Conservation (phyloP, 2,888 invertebrate species). For the Volucella inflata region DNA sequence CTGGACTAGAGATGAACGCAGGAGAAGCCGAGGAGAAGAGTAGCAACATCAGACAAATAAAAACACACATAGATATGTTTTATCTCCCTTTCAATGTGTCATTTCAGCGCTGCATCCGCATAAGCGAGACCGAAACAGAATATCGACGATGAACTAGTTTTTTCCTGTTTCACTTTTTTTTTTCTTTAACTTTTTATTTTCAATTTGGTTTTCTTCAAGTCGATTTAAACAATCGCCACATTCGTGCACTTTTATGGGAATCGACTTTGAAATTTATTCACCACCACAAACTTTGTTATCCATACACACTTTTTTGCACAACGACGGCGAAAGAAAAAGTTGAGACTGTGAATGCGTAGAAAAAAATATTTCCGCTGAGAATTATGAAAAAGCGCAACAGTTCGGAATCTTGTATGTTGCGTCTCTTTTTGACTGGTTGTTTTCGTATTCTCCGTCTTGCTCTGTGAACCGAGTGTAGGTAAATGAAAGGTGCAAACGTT, state of each 20-base stretch:
- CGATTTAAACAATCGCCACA: conserved; percentile 43
- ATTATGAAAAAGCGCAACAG: conserved; percentile 65
- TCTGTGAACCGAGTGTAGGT: conserved; percentile 39
- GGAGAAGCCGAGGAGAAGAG: conserved; percentile 48
- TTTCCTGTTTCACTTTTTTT: conserved; percentile 41
- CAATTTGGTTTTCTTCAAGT: no score
- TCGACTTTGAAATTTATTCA: background rate
- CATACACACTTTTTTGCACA: background rate
- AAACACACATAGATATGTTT: conserved; percentile 43
- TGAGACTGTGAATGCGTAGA: background rate
- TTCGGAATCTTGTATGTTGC: conserved; percentile 40
- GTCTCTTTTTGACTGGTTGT: conserved; percentile 26
- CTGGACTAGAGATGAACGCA: conserved; percentile 40
- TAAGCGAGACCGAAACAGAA: conserved; percentile 50
- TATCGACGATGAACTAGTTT: conserved; percentile 48
- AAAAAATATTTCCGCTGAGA: conserved; percentile 12
- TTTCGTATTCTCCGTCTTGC: conserved; percentile 43
- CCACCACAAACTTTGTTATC: background rate
- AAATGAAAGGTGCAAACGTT: conserved; percentile 54
- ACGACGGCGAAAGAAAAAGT: background rate
- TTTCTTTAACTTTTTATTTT: conserved; percentile 48
- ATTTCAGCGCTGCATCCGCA: conserved; percentile 37
- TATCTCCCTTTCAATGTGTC: conserved; percentile 64
- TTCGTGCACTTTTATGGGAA: conserved; percentile 46
- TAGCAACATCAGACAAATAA: conserved; percentile 32